Percentiles rank a stretch among this genome's conserved stretches.
These are phyloP conservation scores for Cervus canadensis DNA, from an alignment of 2,113 vertebrate genomes.

Conservation along the genomic window DNA sequence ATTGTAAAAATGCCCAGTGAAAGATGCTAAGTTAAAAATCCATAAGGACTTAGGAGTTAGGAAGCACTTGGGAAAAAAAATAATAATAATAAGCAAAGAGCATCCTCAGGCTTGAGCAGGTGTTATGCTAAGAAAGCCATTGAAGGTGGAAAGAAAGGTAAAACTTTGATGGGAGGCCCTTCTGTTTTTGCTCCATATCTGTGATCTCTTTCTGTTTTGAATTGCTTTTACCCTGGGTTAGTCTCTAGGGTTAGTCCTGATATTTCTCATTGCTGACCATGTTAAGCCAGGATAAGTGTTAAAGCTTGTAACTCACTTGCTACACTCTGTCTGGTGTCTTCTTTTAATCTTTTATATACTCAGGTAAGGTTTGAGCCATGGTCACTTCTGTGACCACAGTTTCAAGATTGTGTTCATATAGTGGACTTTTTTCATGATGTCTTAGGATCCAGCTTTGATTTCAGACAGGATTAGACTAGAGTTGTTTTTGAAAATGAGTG, in stretches of 20 bases:
- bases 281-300: background rate
- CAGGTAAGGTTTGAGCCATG: background rate
- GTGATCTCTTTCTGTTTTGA: background rate
- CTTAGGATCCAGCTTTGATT: background rate
- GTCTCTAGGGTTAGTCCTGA: background rate
- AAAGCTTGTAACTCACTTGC: background rate
- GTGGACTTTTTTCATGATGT: background rate
- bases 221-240: background rate
- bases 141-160: background rate
- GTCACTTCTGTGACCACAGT: background rate
- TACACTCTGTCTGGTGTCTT: background rate
- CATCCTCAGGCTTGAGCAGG: accelerated
- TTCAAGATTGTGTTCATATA: background rate
- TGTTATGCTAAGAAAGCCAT: background rate
- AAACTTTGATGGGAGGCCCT: background rate
- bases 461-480: background rate
- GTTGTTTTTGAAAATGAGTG: background rate
- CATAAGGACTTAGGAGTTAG: too few species aligned
- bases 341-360: background rate
- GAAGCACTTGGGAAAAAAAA: accelerated
- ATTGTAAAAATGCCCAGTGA: background rate
- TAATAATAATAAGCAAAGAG: background rate
- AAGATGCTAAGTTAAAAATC: background rate
- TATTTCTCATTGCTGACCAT: background rate
- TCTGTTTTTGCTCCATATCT: background rate